Evolutionary conservation across 2,113 vertebrate species (phyloP), one percentile per base, ranked within the genome.

Genomic region (Bungarus multicinctus): DNA sequence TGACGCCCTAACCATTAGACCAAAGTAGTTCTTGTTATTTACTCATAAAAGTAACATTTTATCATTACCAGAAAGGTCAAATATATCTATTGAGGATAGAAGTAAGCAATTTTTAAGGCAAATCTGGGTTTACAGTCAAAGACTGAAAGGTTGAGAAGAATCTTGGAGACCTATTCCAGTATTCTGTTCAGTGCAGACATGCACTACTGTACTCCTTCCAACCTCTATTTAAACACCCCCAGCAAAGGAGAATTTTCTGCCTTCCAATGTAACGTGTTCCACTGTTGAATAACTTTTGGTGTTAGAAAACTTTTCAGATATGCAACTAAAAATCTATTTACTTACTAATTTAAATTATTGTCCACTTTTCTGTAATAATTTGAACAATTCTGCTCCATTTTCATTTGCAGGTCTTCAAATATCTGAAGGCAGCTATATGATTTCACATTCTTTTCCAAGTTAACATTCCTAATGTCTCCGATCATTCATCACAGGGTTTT

Each of bases 101-200:
- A 23, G 50, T 86, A 93, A 9, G 89, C 57, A 91, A 50, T 52
- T 16, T 93, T 96, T 94, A 90, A 93, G 90, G 54, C 30, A 94
- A 95, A 95, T n/a, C 0, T 92, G 92, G 20, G 53, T 89, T 91
- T 55, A 90, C 94, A 64, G 11, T 64, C 27, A 64, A 30, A 64
- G 60, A n/a, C 60, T 64, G 60, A 64, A 64, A 2, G 30, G 60
- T 69, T 69, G 11, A n/a, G 11, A 69, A 69, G 60, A 69, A 69
- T 69, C 60, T n/a, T 69, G 27, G 10, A n/a, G 30, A 69, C 1
- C 30, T 69, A 4, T 69, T 69, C 60, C 60, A 69, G 12, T 69
- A 11, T n/a, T n/a, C 60, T 69, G 60, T n/a, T 69, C 60, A n/a
- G 10, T n/a, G 11, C 30, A n/a, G 30, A 1, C 27, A 69, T 69